A percentile compares a stretch with the other conserved stretches of the same genome.
phyloP scores from a whole-genome alignment of 2,888 invertebrate genomes.

The Torymus tubicola region DNA sequence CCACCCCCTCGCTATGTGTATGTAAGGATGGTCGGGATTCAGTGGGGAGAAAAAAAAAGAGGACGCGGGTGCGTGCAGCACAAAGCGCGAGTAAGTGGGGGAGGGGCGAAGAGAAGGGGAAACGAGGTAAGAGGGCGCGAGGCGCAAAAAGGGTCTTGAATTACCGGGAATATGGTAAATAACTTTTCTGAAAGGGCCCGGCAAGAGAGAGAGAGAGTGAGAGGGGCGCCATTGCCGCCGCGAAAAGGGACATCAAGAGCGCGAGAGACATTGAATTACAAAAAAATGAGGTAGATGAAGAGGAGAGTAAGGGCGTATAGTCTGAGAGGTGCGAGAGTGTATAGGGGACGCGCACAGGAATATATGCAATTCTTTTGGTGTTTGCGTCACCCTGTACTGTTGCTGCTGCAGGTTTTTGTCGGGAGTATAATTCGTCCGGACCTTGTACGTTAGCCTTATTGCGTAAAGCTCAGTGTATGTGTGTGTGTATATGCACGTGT shows the following conservation, averaged over 20 bases:
- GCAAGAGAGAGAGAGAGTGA: slow-evolving; percentile 4
- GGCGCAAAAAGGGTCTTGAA: slow-evolving; percentile 57
- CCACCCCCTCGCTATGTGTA: no score
- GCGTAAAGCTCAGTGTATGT: no score
- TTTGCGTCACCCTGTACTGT: not conserved
- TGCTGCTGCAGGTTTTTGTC: not conserved
- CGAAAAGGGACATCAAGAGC: slow-evolving; percentile 35
- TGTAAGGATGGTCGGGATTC: slow-evolving; percentile 20
- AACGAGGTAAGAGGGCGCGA: slow-evolving; percentile 14
- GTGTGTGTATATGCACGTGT: no score
- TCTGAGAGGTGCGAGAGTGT: slow-evolving; percentile 3
- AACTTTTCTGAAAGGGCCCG: slow-evolving; percentile 60
- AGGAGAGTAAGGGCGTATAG: not conserved
- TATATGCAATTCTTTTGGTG: slow-evolving; percentile 5
- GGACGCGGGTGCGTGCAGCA: not conserved
- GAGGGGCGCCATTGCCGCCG: not conserved
- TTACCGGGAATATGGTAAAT: slow-evolving; percentile 63
- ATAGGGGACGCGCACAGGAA: not conserved
- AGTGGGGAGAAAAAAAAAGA: slow-evolving; percentile 1
- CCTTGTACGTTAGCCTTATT: no score
- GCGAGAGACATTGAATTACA: slow-evolving; percentile 42
- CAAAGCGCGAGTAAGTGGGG: slow-evolving; percentile 12
- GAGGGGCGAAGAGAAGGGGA: not conserved
- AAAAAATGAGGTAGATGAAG: slow-evolving; percentile 36
- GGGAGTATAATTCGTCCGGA: no score